phyloP scores from a whole-genome alignment of 2,888 invertebrate species.

The Drosophila paramelanica region DNA sequence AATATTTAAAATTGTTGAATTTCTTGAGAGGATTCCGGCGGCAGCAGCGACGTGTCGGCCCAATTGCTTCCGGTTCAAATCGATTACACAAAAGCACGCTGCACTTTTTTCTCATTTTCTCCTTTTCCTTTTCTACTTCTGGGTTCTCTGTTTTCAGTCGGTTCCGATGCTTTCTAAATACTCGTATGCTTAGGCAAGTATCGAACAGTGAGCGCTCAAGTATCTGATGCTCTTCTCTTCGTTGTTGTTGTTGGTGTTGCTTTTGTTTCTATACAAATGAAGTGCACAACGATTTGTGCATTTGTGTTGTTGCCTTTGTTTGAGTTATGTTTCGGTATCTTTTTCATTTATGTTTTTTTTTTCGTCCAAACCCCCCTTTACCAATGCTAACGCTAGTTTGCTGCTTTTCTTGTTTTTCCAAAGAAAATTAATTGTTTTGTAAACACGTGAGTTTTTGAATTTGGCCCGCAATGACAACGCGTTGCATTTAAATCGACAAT shows the following conservation, averaged over 20 bases:
- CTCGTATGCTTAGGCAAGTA: constrained; percentile 30
- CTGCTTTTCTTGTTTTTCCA: constrained; percentile 60
- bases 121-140: constrained; percentile 8
- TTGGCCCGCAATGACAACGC: constrained; percentile 46
- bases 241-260: constrained; percentile 24
- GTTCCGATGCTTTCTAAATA: constrained; percentile 48
- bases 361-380: constrained; percentile 4
- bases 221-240: constrained; percentile 36
- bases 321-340: constrained; percentile 78
- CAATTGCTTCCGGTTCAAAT: constrained; percentile 82
- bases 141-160: constrained; percentile 34
- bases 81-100: constrained; percentile 75
- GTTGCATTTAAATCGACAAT: constrained; percentile 57
- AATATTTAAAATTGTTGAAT: constrained; percentile 78
- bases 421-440: constrained; percentile 79
- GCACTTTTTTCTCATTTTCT: constrained; percentile 43
- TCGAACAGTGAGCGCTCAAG: constrained; percentile 53
- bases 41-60: constrained; percentile 31
- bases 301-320: constrained; percentile 61
- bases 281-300: constrained; percentile 77
- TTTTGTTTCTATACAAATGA: constrained; percentile 66
- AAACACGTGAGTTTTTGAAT: constrained; percentile 64
- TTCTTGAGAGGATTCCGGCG: constrained; percentile 50
- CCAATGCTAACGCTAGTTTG: not conserved
- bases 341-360: constrained; percentile 63